Evolutionary conservation across 1,140 invertebrate genomes (phyloP).

Genomic region (Drosophila willistoni): DNA sequence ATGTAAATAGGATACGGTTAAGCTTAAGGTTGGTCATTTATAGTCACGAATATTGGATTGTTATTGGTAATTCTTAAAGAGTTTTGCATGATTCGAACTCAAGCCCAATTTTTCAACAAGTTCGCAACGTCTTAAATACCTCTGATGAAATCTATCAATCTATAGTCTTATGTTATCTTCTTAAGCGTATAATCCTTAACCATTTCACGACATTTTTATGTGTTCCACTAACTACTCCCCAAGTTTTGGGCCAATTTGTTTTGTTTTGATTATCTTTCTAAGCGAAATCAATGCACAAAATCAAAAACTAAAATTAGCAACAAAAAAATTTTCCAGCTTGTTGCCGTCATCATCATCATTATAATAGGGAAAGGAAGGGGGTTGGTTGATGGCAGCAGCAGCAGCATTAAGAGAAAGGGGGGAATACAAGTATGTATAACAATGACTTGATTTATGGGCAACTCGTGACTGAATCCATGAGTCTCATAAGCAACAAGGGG

Average conservation of each 20-base stretch:
- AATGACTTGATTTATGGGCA: slow-evolving; percentile 77
- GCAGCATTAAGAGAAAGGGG: background rate
- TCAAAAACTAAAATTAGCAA: slow-evolving; percentile 57
- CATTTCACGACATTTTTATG: no score
- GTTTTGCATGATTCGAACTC: no score
- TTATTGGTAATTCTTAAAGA: no score
- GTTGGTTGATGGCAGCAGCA: background rate
- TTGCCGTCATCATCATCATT: slow-evolving; percentile 57
- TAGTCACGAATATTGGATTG: no score
- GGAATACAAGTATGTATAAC: slow-evolving; percentile 34
- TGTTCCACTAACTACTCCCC: background rate
- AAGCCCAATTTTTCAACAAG: no score
- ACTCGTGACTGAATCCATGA: slow-evolving; percentile 59
- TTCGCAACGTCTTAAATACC: no score
- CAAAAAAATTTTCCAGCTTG: slow-evolving; percentile 73
- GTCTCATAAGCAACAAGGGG: background rate
- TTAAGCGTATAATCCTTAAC: no score
- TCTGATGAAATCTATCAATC: no score
- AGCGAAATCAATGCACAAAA: slow-evolving; percentile 31
- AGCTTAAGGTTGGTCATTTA: no score
- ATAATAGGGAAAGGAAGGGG: slow-evolving; percentile 5
- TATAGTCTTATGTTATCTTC: no score
- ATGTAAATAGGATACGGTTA: no score
- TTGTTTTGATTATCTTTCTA: slow-evolving; percentile 32
- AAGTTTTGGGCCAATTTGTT: slow-evolving; percentile 42